Percentiles rank a stretch among this genome's conserved stretches.
phyloP scores from a whole-genome alignment of 1,140 invertebrate genomes.

The Apis laboriosa region DNA sequence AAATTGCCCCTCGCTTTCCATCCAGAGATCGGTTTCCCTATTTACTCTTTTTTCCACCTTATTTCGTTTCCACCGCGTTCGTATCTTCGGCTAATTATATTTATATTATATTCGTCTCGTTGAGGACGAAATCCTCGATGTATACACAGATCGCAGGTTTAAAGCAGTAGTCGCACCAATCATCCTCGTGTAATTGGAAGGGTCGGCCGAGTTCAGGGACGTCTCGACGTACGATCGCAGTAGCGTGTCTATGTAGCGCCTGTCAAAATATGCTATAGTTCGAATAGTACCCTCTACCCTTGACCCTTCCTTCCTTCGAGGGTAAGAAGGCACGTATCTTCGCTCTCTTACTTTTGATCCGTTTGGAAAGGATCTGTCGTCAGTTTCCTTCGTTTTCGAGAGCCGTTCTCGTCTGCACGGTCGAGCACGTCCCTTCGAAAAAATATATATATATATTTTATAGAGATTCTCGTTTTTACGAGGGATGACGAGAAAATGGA shows the following conservation, averaged over 20 bases:
- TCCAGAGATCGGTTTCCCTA: not conserved
- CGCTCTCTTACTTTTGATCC: not conserved
- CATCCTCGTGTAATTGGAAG: slow-evolving; percentile 30
- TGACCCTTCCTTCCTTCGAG: slow-evolving; percentile 28
- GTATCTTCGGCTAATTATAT: slow-evolving; percentile 14
- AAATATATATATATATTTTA: not conserved
- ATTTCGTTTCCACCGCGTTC: not conserved
- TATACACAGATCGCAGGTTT: slow-evolving; percentile 29
- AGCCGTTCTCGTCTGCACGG: not conserved
- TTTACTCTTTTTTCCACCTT: not conserved
- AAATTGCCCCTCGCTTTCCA: not conserved
- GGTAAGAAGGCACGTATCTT: slow-evolving; percentile 33
- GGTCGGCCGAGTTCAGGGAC: not conserved
- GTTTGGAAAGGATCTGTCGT: slow-evolving; percentile 45
- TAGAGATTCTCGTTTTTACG: not conserved
- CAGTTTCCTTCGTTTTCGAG: slow-evolving; percentile 23
- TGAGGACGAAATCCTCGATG: slow-evolving; percentile 3
- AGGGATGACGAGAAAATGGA: too few relatives aligned
- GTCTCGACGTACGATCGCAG: slow-evolving; percentile 23
- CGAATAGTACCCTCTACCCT: not conserved
- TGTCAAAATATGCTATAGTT: slow-evolving; percentile 59
- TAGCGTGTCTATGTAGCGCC: slow-evolving; percentile 44
- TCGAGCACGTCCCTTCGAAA: not conserved
- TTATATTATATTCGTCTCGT: too few relatives aligned
- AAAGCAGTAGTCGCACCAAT: slow-evolving; percentile 16